These are phyloP conservation scores for Oryzaephilus surinamensis DNA, from an alignment of 1,140 invertebrate species.

Conservation along the genomic window DNA sequence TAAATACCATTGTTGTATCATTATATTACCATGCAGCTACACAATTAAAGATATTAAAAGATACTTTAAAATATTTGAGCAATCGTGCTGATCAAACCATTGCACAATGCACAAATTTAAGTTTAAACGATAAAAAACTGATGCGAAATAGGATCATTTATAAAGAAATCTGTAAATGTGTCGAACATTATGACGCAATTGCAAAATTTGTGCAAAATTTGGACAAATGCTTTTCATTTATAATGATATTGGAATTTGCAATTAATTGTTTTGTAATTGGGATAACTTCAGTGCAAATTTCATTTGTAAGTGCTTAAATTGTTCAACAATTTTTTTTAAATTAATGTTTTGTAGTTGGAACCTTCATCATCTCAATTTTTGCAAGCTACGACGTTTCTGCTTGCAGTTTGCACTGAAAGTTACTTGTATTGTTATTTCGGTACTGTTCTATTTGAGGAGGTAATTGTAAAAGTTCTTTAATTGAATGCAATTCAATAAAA, in stretches of 20 bases:
- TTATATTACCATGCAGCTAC: no score
- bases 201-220: slow-evolving; percentile 16
- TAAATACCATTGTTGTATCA: no score
- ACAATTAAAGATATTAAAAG: slow-evolving; percentile 27
- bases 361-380: slow-evolving; percentile 8
- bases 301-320: slow-evolving; percentile 20
- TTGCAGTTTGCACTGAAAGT: slow-evolving; percentile 17
- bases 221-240: slow-evolving; percentile 23
- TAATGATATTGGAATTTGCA: slow-evolving; percentile 23
- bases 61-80: slow-evolving; percentile 16
- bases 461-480: slow-evolving; percentile 5
- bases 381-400: slow-evolving; percentile 6
- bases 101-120: neutral
- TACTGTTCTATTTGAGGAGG: slow-evolving; percentile 16
- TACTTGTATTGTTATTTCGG: slow-evolving; percentile 31
- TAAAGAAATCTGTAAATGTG: slow-evolving; percentile 16
- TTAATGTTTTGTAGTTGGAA: slow-evolving; percentile 5
- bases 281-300: slow-evolving; percentile 26
- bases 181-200: slow-evolving; percentile 24
- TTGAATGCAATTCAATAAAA: no score
- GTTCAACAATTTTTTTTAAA: neutral
- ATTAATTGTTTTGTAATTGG: slow-evolving; percentile 28
- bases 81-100: slow-evolving; percentile 5
- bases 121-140: slow-evolving; percentile 2
- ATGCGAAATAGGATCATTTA: no score